Evolutionary conservation across 2,113 vertebrate species (phyloP), one percentile per base, ranked within the genome.

Genomic region (Platycercus adscitus): DNA sequence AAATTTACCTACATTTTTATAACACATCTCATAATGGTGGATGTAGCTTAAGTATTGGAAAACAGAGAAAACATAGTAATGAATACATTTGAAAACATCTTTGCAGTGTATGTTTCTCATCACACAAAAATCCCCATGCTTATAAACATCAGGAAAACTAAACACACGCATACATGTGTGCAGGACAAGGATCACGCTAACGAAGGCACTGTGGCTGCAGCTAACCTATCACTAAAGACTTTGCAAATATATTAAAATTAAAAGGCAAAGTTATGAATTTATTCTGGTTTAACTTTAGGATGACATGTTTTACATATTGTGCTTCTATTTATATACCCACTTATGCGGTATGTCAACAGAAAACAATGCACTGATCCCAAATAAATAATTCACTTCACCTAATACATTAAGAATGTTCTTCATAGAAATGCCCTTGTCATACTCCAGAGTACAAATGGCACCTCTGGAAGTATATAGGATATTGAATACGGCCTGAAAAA

Each of bases 161-260:
- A 79, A 77, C 26, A 37, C n/a, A 23, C 18, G 25, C 25, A 28
- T 17, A 29, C 41, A 49, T 1, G 2, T 0, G 2, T 33, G 18
- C 46, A 81, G 41, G 46, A 84, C 41, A 61, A 49, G 41, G 31
- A 44, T 31, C 68, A 76, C 0, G 0, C 41, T 64, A 55, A 56
- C 6, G 37, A 75, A n/a, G 17, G 23, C 28, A 70, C 23, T 12
- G 13, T 9, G 21, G 41, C 56, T 76, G 24, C 41, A 77, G 31
- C n/a, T 66, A 71, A 46, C 10, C 49, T 64, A 61, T 41, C 58
- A 61, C 10, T 24, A 50, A 11, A 63, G 43, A 55, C 26, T 17
- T 33, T 46, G 37, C 33, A 91, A 88, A 85, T 60, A 21, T 7
- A 81, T 43, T 65, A 75, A 44, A 73, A 61, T 73, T 55, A 64